Percentiles rank a stretch among this genome's conserved stretches.
Conservation (phyloP, 2,888 invertebrate genomes). For the Amiota communis region DNA sequence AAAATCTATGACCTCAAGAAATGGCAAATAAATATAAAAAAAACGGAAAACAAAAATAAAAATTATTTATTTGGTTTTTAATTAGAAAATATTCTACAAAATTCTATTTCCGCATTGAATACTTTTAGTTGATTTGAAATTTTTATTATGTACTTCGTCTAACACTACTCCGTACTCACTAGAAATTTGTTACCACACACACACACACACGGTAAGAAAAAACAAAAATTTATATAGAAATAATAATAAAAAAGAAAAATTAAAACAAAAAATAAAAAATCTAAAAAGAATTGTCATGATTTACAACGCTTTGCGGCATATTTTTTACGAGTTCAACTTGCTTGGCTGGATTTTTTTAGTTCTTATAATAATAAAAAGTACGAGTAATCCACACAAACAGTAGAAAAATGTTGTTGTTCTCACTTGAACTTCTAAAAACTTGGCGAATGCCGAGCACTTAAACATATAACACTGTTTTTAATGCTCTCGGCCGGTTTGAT, state of each 20-base stretch:
- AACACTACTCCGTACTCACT: not conserved
- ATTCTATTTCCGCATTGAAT: conserved; percentile 51
- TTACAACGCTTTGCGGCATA: conserved; percentile 52
- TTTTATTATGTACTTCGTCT: not conserved
- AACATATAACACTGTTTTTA: conserved; percentile 47
- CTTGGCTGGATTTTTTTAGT: conserved; percentile 28
- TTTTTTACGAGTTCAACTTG: conserved; percentile 57
- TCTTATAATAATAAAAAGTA: conserved; percentile 35
- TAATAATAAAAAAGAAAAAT: not conserved
- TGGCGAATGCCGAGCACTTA: conserved; percentile 62
- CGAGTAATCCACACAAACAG: conserved; percentile 33
- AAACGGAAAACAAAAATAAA: conserved; percentile 4
- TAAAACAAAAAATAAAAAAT: not conserved
- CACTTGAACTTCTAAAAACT: conserved; percentile 43
- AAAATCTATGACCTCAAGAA: not conserved
- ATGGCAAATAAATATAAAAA: conserved; percentile 13
- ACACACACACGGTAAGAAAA: not conserved
- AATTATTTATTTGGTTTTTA: not conserved
- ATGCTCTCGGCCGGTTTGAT: conserved; percentile 39
- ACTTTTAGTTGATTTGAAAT: not conserved
- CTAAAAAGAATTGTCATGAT: conserved; percentile 61
- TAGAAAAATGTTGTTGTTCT: no score
- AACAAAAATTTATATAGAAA: not conserved
- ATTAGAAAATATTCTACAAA: conserved; percentile 20
- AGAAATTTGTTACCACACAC: not conserved